A percentile compares a stretch with the other conserved stretches of the same genome.
These are phyloP conservation scores for Pseudonaja textilis DNA, from an alignment of 2,113 vertebrate genomes.

Conservation along the genomic window DNA sequence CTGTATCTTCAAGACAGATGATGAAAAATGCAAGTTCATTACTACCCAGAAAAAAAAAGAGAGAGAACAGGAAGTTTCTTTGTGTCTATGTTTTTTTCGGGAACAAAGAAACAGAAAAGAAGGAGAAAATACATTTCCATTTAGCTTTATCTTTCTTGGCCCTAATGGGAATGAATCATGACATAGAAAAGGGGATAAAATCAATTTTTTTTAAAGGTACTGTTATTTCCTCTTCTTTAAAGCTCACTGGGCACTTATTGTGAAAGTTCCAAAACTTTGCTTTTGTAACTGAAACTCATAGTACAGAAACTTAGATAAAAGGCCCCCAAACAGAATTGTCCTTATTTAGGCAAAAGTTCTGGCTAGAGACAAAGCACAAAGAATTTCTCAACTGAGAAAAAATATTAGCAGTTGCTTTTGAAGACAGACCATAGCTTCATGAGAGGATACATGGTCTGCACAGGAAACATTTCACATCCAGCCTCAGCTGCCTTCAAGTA, in stretches of 20 bases:
- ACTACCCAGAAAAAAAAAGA: neutral
- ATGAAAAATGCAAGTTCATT: slow-evolving; percentile 31
- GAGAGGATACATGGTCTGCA: neutral
- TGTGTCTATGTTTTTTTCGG: slow-evolving; percentile 44
- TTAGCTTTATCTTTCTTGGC: slow-evolving; percentile 60
- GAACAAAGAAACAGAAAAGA: slow-evolving; percentile 61
- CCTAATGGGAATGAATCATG: slow-evolving; percentile 59
- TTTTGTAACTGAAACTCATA: slow-evolving; percentile 13
- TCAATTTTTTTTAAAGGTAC: slow-evolving; percentile 42
- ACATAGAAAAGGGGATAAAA: slow-evolving; percentile 48
- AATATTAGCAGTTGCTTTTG: neutral
- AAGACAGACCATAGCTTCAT: neutral
- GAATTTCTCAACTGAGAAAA: neutral
- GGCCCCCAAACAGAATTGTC: neutral
- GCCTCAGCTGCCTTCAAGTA: neutral
- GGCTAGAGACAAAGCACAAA: neutral
- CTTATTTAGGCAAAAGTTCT: neutral
- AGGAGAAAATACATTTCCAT: slow-evolving; percentile 54
- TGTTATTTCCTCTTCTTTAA: slow-evolving; percentile 54
- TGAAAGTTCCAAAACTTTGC: slow-evolving; percentile 54
- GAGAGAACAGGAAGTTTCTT: slow-evolving; percentile 22
- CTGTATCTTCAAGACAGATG: slow-evolving; percentile 49
- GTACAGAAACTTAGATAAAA: slow-evolving; percentile 2
- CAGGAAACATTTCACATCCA: neutral
- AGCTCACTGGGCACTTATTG: slow-evolving; percentile 42